Base-by-base conservation (phyloP, 2,888 invertebrate species). In the Erynnis tages region DNA sequence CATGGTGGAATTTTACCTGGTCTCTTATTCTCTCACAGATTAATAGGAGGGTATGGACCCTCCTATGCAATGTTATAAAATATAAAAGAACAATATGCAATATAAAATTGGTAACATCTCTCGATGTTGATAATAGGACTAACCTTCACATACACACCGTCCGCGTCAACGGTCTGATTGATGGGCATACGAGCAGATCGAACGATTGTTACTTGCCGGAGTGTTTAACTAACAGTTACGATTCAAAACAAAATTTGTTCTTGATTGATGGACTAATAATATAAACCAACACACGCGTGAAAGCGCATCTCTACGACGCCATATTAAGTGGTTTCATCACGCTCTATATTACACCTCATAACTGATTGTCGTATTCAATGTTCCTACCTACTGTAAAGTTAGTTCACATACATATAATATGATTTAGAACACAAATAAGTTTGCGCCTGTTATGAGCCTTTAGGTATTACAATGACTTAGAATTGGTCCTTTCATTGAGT, bases 201-300 rank as follows among this genome's bases (percentile, higher is more conserved):
- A 76, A 71, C 78, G 72, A 79, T 82, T 83, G 84, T 83, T 83
- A 80, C 17, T 27, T 35, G 41, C 25, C 38, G 16, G 41, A 49
- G 81, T 83, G 82, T 86, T 85, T 82, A 83, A 85, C 81, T 82
- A 83, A 83, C 83, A 83, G 83, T 82, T 82, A 84, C 76, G 69
- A 80, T 80, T 82, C 80, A 78, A 82, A 83, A 82, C 74, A 76
- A 78, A 82, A 82, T 80, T 79, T 76, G 79, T 79, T 76, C 79
- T 82, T 88, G 88, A 88, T 88, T 83, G 88, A 88, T 88, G 84
- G 85, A 82, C 77, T 88, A 86, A 86, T 88, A 86, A 85, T 86
- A 85, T 81, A 85, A 84, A 79, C 72, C 85, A 88, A 88, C 84
- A 85, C 67, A 69, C 69, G 67, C 46, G 58, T 56, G 60, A 58